Evolutionary conservation across 2,888 invertebrate species (phyloP), one percentile per base, ranked within the genome.

Genomic region (Baccha elongata): DNA sequence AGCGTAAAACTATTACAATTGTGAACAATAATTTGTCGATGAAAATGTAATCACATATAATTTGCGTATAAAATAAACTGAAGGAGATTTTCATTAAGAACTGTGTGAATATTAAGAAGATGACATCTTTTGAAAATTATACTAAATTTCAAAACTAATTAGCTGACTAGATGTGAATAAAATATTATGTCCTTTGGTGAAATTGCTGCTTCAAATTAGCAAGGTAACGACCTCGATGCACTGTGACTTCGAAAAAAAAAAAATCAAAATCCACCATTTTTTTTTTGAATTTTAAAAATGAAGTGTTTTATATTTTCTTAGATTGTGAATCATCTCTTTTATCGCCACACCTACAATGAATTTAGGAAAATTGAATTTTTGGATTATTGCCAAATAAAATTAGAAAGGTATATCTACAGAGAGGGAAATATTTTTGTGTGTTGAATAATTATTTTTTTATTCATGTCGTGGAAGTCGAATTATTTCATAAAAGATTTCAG

Each of bases 41-140:
- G 42, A 80, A 52, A 74, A 64, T 37, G 44, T 74, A 80, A 74
- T 74, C 55, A 69, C 62, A 44, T 69, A 35, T 58, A 55, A 69
- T 79, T 79, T 67, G 37, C 11, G 15, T 19, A n/a, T 1, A 17
- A 35, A 44, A 4, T 11, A 8, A 35, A 32, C 52, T 42, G 13
- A 62, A 32, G 53, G 21, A 44, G 17, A 50, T 1, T 7, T 35
- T 15, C 13, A 29, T 23, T n/a, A 53, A 29, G 8, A 32, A 4
- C 8, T 15, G 5, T 48, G 23, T 10, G 23, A 15, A 23, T 4
- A 15, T 23, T n/a, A n/a, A n/a, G 10, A 19, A 1, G 19, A 19
- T 35, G 37, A 13, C 3, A 13, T 1, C 23, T 6, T 21, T 10
- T 35, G 44, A 48, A 15, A 40, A 40, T 44, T 53, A 32, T 40